A percentile compares a stretch with the other conserved stretches of the same genome.
Conservation (phyloP, 2,888 invertebrate species). For the Gari tellinella region DNA sequence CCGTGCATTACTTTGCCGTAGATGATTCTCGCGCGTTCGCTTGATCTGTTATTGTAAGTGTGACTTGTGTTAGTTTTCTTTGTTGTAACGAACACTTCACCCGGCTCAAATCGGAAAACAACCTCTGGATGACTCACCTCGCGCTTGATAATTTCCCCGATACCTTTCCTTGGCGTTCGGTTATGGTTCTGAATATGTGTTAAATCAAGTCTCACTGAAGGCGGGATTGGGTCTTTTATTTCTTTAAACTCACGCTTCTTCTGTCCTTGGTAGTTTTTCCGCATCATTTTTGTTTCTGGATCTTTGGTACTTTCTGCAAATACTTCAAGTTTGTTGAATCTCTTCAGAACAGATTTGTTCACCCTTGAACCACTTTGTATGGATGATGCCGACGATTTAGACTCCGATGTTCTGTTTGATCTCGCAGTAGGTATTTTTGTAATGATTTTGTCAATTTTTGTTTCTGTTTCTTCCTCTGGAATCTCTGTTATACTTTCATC, state of each 20-base stretch:
- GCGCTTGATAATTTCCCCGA: background rate
- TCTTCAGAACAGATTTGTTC: conserved; percentile 50
- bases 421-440: conserved; percentile 55
- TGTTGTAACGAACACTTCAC: conserved; percentile 45
- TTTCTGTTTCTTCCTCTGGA: background rate
- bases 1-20: conserved; percentile 43
- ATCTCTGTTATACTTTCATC: background rate
- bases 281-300: conserved; percentile 19
- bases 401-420: conserved; percentile 39
- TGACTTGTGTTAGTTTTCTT: conserved; percentile 16
- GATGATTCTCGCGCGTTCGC: conserved; percentile 56
- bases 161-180: conserved; percentile 3
- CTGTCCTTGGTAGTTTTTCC: conserved; percentile 25
- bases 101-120: conserved; percentile 57
- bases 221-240: conserved; percentile 1
- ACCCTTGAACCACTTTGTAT: conserved; percentile 23
- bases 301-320: conserved; percentile 43
- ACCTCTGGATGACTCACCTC: conserved; percentile 40
- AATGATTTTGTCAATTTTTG: conserved; percentile 4
- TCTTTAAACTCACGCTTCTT: conserved; percentile 10
- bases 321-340: conserved; percentile 58
- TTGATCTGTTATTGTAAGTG: conserved; percentile 23
- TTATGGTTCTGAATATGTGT: conserved; percentile 26
- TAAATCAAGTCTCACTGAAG: conserved; percentile 36
- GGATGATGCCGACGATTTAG: conserved; percentile 31